Evolutionary conservation across 2,888 invertebrate species (phyloP), one percentile per base, ranked within the genome.

Genomic region (Lasioglossum vierecki): DNA sequence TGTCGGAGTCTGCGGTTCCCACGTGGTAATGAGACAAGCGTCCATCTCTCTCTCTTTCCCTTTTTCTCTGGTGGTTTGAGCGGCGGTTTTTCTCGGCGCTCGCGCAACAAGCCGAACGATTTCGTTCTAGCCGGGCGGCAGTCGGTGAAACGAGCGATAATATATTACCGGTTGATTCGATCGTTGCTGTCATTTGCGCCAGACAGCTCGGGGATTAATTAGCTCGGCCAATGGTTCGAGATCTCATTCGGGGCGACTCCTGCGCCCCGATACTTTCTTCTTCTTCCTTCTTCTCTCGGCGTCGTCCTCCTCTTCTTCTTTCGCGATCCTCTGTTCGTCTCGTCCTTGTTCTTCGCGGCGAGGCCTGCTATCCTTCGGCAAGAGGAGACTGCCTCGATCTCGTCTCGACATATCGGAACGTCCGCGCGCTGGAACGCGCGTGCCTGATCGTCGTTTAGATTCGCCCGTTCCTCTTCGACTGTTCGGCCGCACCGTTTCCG

Each of bases 191-290:
- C 91, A 91, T 91, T 91, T 88, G 87, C 88, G 84, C 88, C 76
- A 79, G 91, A 91, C 91, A 86, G 88, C 87, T 89, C 83, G 73
- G 82, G 88, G 92, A 91, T 91, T 91, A 91, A 91, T 91, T 91
- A 92, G 92, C 85, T 72, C 81, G 82, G 71, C 70, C 88, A 77
- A 88, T 92, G 88, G 83, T 74, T 76, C 75, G 82, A 88, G 89
- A 90, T 91, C 85, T 86, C 90, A 83, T 90, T 84, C 88, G 80
- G 63, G 18, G 44, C 85, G 76, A 83, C 83, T 88, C 73, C 79
- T 73, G 80, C 87, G 82, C 82, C 18, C 44, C 87, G 80, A 83
- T 90, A 80, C 77, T 79, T 77, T 81, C 79, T 84, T 79, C 80
- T 75, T 79, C 80, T 78, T 78, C 84, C 11, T 76, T 79, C 18